Conservation (phyloP, 2,797 vertebrate genomes). For the Peromyscus aztecus region DNA sequence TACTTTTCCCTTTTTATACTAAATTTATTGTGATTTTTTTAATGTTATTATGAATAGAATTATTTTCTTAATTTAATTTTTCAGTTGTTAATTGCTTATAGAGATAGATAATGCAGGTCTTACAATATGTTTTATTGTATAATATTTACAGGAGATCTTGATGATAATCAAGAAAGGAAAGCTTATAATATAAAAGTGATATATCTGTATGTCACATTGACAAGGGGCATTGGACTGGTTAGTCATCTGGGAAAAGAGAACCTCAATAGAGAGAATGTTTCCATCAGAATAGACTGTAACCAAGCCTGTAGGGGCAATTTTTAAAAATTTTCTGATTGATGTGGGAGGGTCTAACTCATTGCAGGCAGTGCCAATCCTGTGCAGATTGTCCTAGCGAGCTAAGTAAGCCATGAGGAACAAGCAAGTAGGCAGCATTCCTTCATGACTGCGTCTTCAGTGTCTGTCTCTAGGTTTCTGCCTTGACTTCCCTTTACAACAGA, state of each 20-base stretch:
- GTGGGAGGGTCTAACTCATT: background rate
- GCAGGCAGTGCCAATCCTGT: background rate
- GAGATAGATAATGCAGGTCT: background rate
- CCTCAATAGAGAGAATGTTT: background rate
- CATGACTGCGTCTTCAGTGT: background rate
- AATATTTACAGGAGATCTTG: background rate
- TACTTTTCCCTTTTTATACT: background rate
- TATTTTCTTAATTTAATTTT: constrained; percentile 6
- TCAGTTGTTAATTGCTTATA: background rate
- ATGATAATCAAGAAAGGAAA: background rate
- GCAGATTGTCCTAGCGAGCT: background rate
- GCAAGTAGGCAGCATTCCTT: background rate
- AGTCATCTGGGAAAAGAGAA: background rate
- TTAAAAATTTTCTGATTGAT: background rate
- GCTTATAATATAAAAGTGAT: background rate
- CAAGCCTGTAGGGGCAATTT: background rate
- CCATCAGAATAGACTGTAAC: background rate
- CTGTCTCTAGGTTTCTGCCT: background rate
- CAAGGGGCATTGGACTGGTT: background rate
- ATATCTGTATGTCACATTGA: background rate
- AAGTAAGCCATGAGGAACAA: background rate
- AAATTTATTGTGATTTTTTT: constrained; percentile 37
- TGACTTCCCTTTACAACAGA: background rate
- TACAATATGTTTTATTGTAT: background rate
- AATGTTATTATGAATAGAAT: background rate